Percentiles rank a stretch among this genome's conserved stretches.
Conservation (phyloP, 2,888 invertebrate genomes). For the Agrotis segetum region DNA sequence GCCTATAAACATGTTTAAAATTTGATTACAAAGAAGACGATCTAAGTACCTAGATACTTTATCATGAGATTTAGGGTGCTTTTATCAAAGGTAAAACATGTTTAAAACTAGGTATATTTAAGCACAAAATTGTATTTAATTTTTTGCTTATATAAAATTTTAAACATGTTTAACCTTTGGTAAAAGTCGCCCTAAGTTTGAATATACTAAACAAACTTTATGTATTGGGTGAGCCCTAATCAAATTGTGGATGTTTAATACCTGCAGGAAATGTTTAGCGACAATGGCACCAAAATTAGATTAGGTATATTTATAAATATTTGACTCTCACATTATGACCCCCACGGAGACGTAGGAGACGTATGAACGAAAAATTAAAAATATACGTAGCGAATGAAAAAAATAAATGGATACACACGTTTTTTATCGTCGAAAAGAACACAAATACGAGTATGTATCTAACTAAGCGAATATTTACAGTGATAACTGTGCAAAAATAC, state of each 20-base stretch:
- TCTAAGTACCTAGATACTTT: not conserved
- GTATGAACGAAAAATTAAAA: not conserved
- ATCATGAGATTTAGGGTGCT: not conserved
- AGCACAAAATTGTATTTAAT: no score
- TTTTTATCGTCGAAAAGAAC: conserved; percentile 7
- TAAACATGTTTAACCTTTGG: no score
- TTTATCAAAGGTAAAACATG: no score
- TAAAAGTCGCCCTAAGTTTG: no score
- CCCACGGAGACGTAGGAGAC: not conserved
- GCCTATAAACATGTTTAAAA: no score
- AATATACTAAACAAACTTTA: not conserved
- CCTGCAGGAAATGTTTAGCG: not conserved
- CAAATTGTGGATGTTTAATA: conserved; percentile 17
- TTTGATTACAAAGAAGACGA: no score
- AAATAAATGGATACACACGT: not conserved
- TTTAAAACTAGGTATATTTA: no score
- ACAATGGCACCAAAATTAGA: not conserved
- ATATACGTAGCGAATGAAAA: not conserved
- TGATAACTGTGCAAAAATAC: conserved; percentile 13
- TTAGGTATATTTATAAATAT: not conserved
- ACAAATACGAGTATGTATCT: conserved; percentile 28
- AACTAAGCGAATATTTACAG: conserved; percentile 9
- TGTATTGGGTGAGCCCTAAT: not conserved
- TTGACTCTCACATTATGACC: not conserved
- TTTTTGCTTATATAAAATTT: no score